Evolutionary conservation across 2,797 vertebrate genomes (phyloP), one percentile per base, ranked within the genome.

Genomic region (Eleutherodactylus coqui): DNA sequence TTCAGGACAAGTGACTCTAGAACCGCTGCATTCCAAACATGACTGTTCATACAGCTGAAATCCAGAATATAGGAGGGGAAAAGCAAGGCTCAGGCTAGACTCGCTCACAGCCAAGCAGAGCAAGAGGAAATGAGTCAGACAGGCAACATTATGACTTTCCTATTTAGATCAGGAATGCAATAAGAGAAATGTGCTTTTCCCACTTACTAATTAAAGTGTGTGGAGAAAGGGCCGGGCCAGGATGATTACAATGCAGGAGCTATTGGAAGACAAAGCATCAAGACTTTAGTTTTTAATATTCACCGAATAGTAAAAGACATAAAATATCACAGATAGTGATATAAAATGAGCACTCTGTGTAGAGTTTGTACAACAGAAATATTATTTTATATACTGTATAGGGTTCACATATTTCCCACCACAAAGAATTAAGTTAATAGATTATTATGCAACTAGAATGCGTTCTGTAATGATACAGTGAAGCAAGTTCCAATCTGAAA

Each of bases 91-190:
- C 17, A 86, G 78, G 45, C 86, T 87, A 87, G 82, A 87, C 85
- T 70, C 7, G 47, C 69, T 67, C 72, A 87, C 75, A 79, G 67
- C 75, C 82, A 55, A 79, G 32, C 38, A 75, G 75, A 83, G 27
- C 53, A 80, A 75, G 82, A 84, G 82, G 86, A 87, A 87, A 75
- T 84, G 86, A 87, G 64, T 79, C 81, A 87, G 86, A 73, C 76
- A 73, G 69, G 78, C 67, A 64, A 75, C 55, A 67, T 80, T 67
- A 75, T 67, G 75, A 73, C 82, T 84, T 83, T 83, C 43, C 53
- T 72, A 73, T 79, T 87, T 32, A 80, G 27, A 87, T 29, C 67
- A 62, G 82, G 55, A 87, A 84, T 83, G 86, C 64, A 38, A 36
- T 38, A 87, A 60, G 47, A 53, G 47, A 86, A 69, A n/a, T 38